These are phyloP conservation scores for Scaptomyza parva DNA, from an alignment of 2,888 invertebrate genomes.

Conservation along the genomic window DNA sequence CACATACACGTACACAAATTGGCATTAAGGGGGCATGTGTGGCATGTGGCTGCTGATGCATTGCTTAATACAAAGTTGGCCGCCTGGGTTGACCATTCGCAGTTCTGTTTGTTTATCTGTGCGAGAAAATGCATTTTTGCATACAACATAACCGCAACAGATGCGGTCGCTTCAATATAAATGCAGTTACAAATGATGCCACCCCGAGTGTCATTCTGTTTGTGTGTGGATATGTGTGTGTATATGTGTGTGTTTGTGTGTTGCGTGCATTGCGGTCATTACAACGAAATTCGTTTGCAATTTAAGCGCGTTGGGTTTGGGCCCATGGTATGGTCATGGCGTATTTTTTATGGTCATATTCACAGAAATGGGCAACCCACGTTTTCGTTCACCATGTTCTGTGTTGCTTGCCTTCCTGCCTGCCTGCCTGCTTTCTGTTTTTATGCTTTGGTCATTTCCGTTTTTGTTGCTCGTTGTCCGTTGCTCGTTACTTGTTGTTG, in stretches of 20 bases:
- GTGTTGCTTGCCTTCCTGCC: conserved; percentile 27
- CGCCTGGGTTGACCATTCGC: conserved; percentile 24
- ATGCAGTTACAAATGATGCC: conserved; percentile 79
- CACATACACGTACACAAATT: conserved; percentile 4
- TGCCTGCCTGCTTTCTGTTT: conserved; percentile 55
- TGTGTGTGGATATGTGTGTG: not conserved
- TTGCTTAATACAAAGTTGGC: conserved; percentile 59
- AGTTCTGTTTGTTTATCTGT: conserved; percentile 72
- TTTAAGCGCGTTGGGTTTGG: conserved; percentile 46
- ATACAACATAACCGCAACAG: conserved; percentile 81
- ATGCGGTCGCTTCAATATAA: conserved; percentile 80
- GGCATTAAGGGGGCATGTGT: conserved; percentile 1
- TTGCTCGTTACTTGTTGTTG: conserved; percentile 18
- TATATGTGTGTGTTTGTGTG: conserved; percentile 24
- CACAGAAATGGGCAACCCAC: conserved; percentile 27
- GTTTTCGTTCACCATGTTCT: conserved; percentile 33
- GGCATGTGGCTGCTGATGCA: conserved; percentile 52
- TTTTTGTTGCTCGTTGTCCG: conserved; percentile 45
- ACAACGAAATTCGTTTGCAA: conserved; percentile 76
- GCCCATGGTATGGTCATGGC: conserved; percentile 23
- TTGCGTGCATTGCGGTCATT: conserved; percentile 70
- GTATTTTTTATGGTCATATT: conserved; percentile 65
- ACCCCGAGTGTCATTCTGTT: no score
- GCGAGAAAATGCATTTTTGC: conserved; percentile 81
- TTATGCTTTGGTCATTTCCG: conserved; percentile 77